phyloP scores from a whole-genome alignment of 2,113 vertebrate species.

The Peromyscus californicus region DNA sequence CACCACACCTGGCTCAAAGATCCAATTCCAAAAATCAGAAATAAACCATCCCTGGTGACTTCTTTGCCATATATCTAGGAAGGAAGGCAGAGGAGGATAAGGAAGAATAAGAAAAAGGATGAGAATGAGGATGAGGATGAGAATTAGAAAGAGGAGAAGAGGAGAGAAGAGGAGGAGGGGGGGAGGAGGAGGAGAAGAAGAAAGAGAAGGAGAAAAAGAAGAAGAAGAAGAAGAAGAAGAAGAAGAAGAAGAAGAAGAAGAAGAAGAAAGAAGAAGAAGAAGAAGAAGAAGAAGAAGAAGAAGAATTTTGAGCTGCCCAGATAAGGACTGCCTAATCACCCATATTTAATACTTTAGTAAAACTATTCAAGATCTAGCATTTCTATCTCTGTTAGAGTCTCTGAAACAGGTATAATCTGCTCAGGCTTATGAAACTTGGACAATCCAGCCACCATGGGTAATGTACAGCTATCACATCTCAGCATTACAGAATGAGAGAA shows the following conservation, averaged over 20 bases:
- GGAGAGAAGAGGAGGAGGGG: fast-evolving
- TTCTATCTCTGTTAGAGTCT: neutral
- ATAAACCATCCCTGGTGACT: neutral
- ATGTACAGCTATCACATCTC: neutral
- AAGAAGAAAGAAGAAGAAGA: too few relatives aligned
- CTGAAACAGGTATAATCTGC: neutral
- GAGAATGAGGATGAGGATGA: neutral
- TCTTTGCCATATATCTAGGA: neutral
- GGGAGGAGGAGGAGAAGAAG: neutral
- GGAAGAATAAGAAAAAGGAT: neutral
- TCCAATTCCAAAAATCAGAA: neutral
- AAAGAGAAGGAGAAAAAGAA: too few relatives aligned
- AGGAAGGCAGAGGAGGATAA: neutral
- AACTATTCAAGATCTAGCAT: neutral
- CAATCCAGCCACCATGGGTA: neutral
- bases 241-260: too few relatives aligned
- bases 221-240: too few relatives aligned
- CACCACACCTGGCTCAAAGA: neutral
- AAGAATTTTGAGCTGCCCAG: neutral
- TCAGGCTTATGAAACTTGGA: neutral
- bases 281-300: too few relatives aligned
- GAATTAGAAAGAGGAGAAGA: neutral
- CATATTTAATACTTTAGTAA: neutral
- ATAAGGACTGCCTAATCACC: too few relatives aligned
- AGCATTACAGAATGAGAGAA: neutral